These are phyloP conservation scores for Nebria brevicollis DNA, from an alignment of 2,888 invertebrate genomes.

Conservation along the genomic window DNA sequence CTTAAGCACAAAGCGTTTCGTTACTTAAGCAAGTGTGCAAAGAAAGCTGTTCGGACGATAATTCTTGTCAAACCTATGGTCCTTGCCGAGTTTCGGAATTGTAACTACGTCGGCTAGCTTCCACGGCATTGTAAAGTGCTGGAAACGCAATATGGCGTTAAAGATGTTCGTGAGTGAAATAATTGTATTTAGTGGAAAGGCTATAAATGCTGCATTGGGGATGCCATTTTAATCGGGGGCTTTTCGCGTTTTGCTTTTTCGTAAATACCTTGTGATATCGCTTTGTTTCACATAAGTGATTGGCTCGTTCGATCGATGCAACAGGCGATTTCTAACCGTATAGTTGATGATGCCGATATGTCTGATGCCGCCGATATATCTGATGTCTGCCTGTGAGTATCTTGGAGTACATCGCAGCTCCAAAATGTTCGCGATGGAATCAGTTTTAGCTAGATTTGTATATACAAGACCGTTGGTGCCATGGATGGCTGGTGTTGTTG, in stretches of 20 bases:
- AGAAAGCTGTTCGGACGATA: conserved; percentile 54
- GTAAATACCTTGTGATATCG: conserved; percentile 9
- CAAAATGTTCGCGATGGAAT: conserved; percentile 27
- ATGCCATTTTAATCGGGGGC: neutral
- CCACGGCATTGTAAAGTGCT: conserved; percentile 40
- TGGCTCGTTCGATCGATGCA: neutral
- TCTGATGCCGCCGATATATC: neutral
- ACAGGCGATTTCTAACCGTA: neutral
- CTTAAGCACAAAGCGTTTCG: conserved; percentile 49
- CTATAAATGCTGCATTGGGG: neutral
- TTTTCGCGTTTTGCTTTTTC: neutral
- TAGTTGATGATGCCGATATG: conserved; percentile 11
- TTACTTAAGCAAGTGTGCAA: conserved; percentile 49
- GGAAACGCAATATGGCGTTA: conserved; percentile 27
- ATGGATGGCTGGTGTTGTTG: neutral
- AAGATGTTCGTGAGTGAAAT: conserved; percentile 11
- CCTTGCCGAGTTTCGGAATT: conserved; percentile 36
- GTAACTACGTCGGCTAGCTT: conserved; percentile 38
- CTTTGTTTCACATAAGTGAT: neutral
- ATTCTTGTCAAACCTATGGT: conserved; percentile 41
- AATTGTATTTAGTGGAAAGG: neutral
- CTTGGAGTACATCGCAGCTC: conserved; percentile 30
- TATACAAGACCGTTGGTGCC: conserved; percentile 34
- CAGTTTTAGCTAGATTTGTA: conserved; percentile 28
- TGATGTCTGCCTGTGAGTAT: conserved; percentile 24